Evolutionary conservation across 2,888 invertebrate genomes (phyloP).

Genomic region (Phragmatobia fuliginosa): DNA sequence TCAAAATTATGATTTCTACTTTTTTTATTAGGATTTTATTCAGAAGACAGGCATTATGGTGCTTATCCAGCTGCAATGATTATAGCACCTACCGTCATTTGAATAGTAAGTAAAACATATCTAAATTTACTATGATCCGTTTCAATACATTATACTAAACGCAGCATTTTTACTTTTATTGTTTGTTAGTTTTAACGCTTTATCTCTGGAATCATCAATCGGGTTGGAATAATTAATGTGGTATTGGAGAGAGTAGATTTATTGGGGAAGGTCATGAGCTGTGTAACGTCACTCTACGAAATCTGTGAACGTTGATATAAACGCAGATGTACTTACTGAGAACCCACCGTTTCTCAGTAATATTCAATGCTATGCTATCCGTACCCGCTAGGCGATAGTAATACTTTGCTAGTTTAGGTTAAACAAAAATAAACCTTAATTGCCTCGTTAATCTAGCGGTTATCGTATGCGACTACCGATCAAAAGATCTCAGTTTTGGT

Average conservation of each 20-base stretch:
- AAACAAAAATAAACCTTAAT: background rate
- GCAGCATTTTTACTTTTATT: background rate
- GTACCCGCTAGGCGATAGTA: too few species aligned
- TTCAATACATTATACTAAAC: background rate
- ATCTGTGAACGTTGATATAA: background rate
- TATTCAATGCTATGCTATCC: background rate
- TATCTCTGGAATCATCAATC: background rate
- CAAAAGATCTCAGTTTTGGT: too few species aligned
- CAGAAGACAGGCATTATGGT: slow-evolving; percentile 31
- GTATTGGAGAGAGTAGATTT: background rate
- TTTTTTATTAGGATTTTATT: slow-evolving; percentile 46
- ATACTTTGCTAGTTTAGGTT: background rate
- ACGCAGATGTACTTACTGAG: background rate
- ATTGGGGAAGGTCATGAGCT: background rate
- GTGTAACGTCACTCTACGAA: background rate
- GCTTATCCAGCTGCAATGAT: slow-evolving; percentile 22
- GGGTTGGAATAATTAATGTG: background rate
- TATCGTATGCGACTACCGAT: too few species aligned
- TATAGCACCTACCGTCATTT: background rate
- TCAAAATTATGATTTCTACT: slow-evolving; percentile 46
- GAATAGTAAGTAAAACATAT: background rate
- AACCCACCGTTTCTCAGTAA: background rate
- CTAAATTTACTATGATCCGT: background rate
- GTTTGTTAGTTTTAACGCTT: background rate
- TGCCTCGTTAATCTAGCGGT: too few species aligned